Conservation (phyloP, 2,797 vertebrate species). For the Heteromormyrus szaboi region DNA sequence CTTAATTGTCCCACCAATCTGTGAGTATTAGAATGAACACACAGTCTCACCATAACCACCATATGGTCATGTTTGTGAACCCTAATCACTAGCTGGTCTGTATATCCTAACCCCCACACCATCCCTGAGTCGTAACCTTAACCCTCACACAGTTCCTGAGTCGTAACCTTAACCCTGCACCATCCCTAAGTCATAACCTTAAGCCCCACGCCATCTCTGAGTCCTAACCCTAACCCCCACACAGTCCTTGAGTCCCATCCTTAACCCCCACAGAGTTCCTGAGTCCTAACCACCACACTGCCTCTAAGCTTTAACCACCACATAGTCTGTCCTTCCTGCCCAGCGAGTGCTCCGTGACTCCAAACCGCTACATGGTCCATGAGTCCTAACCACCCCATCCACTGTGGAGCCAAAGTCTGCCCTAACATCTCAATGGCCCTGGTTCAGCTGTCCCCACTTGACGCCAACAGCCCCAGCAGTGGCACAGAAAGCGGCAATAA, state of each 20-base stretch:
- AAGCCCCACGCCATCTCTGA: background rate
- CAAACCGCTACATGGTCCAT: background rate
- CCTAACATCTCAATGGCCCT: slow-evolving; percentile 26
- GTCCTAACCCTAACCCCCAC: background rate
- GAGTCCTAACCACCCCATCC: slow-evolving; percentile 9
- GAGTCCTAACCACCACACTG: background rate
- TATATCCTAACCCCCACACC: background rate
- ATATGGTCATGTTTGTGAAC: background rate
- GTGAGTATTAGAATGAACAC: background rate
- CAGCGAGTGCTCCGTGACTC: background rate
- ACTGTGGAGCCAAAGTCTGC: background rate
- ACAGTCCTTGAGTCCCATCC: background rate
- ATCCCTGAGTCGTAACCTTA: background rate
- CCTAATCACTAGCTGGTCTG: background rate
- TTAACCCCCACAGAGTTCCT: background rate
- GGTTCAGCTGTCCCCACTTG: slow-evolving; percentile 40
- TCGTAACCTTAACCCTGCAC: background rate
- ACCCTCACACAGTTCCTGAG: background rate
- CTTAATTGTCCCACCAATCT: background rate
- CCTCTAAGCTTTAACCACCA: background rate
- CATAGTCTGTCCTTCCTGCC: background rate
- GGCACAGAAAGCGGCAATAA: slow-evolving; percentile 20
- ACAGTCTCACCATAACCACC: background rate
- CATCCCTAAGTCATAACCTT: background rate
- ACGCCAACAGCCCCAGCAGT: slow-evolving; percentile 28